Percentiles rank a stretch among this genome's conserved stretches.
phyloP scores from a whole-genome alignment of 1,140 invertebrate genomes.

The Tetramorium simillimum region DNA sequence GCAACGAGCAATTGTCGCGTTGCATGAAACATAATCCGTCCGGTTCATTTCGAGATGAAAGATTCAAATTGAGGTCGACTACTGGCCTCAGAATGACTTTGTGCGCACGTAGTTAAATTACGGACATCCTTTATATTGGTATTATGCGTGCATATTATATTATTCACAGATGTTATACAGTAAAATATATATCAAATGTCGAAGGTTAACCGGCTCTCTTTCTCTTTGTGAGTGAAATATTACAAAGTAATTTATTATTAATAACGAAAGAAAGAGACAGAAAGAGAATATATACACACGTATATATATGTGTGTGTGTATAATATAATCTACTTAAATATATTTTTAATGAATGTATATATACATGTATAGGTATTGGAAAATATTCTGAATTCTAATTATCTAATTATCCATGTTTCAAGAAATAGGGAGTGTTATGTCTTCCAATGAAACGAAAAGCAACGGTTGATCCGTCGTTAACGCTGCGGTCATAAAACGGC shows the following conservation, averaged over 20 bases:
- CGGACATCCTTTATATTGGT: background rate
- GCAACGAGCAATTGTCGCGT: constrained; percentile 21
- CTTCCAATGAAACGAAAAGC: background rate
- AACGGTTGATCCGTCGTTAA: constrained; percentile 3
- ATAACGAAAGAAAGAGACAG: background rate
- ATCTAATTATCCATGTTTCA: background rate
- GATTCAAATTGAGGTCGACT: constrained; percentile 16
- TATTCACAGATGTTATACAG: background rate
- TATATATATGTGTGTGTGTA: too few relatives aligned
- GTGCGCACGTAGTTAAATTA: constrained; percentile 1
- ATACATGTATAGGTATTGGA: background rate
- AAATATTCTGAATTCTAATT: background rate
- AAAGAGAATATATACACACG: background rate
- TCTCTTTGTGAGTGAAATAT: background rate
- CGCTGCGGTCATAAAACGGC: background rate
- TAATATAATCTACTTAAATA: too few relatives aligned
- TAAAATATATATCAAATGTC: background rate
- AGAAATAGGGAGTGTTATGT: background rate
- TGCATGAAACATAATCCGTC: background rate
- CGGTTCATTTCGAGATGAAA: constrained; percentile 21
- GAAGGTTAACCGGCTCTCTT: constrained; percentile 4
- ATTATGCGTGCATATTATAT: background rate
- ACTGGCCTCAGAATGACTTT: background rate
- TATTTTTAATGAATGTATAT: too few relatives aligned
- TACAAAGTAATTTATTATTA: constrained; percentile 21